Percentiles rank a stretch among this genome's conserved stretches.
Conservation (phyloP, 2,888 invertebrate genomes). For the Drosophila algonquin region DNA sequence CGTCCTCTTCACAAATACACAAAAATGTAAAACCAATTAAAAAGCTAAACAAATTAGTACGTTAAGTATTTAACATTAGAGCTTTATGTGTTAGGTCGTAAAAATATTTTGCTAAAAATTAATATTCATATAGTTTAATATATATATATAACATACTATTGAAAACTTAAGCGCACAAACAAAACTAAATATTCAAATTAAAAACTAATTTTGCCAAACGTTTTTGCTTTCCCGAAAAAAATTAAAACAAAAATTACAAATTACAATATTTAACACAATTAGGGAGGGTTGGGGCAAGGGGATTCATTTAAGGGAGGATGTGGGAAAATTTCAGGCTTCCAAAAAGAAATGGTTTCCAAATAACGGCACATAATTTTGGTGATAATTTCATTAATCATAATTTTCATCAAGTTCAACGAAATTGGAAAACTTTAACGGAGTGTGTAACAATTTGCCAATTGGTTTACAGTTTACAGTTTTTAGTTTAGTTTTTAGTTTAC, state of each 20-base stretch:
- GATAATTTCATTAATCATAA: conserved; percentile 26
- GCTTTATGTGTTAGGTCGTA: conserved; percentile 63
- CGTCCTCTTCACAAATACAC: conserved; percentile 61
- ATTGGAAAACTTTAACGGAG: conserved; percentile 61
- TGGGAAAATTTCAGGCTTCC: conserved; percentile 26
- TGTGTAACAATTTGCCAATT: conserved; percentile 73
- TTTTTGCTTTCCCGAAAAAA: conserved; percentile 81
- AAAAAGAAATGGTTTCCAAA: conserved; percentile 42
- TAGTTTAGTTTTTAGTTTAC: conserved; percentile 65
- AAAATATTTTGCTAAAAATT: conserved; percentile 82
- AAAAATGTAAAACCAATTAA: conserved; percentile 68
- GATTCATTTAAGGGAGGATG: conserved; percentile 10
- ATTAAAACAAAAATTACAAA: conserved; percentile 72
- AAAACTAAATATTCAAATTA: conserved; percentile 76
- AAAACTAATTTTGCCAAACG: conserved; percentile 82
- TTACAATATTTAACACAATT: conserved; percentile 76
- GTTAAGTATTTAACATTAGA: conserved; percentile 66
- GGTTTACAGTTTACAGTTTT: conserved; percentile 24
- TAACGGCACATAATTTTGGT: conserved; percentile 49
- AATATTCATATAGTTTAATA: conserved; percentile 74
- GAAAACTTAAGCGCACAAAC: conserved; percentile 79
- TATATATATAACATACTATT: conserved; percentile 74
- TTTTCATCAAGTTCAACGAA: conserved; percentile 36
- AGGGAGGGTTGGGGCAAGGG: not conserved
- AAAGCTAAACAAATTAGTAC: conserved; percentile 66